Conservation (phyloP, 2,113 vertebrate species). For the Pseudolaguvia tuberculata region DNA sequence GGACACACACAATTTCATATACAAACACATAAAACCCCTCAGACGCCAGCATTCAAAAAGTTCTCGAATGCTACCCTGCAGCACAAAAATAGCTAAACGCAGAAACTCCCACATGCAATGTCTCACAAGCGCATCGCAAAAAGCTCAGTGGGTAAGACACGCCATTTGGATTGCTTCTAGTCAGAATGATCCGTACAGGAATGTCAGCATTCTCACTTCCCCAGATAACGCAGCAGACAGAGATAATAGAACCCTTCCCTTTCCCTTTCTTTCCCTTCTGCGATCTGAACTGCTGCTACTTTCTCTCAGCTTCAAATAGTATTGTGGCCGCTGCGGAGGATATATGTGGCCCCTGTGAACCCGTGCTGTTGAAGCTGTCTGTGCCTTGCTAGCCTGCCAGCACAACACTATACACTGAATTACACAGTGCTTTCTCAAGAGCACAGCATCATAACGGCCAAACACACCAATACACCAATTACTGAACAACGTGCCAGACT, state of each 20-base stretch:
- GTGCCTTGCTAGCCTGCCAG: conserved; percentile 17
- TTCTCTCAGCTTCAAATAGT: conserved; percentile 38
- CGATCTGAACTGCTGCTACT: conserved; percentile 27
- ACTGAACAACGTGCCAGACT: conserved; percentile 30
- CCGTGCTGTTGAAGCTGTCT: conserved; percentile 22
- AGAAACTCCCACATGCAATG: conserved; percentile 9
- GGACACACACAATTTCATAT: conserved; percentile 42
- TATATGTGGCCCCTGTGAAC: conserved; percentile 26
- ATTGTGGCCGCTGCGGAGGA: conserved; percentile 33
- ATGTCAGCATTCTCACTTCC: conserved; percentile 38
- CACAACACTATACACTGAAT: background rate
- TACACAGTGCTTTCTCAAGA: conserved; percentile 17
- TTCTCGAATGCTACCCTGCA: conserved; percentile 18
- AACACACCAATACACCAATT: conserved; percentile 39
- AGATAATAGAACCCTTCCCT: conserved; percentile 13
- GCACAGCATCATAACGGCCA: conserved; percentile 15
- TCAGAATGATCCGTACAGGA: conserved; percentile 23
- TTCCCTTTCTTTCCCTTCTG: no score
- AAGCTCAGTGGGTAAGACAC: conserved; percentile 25
- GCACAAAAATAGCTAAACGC: background rate
- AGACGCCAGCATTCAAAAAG: conserved; percentile 19
- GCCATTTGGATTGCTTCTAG: conserved; percentile 24
- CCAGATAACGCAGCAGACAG: conserved; percentile 29
- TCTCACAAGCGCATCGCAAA: conserved; percentile 17
- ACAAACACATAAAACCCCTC: conserved; percentile 31